A percentile compares a stretch with the other conserved stretches of the same genome.
Conservation (phyloP, 2,113 vertebrate genomes). For the Heterochromis multidens region DNA sequence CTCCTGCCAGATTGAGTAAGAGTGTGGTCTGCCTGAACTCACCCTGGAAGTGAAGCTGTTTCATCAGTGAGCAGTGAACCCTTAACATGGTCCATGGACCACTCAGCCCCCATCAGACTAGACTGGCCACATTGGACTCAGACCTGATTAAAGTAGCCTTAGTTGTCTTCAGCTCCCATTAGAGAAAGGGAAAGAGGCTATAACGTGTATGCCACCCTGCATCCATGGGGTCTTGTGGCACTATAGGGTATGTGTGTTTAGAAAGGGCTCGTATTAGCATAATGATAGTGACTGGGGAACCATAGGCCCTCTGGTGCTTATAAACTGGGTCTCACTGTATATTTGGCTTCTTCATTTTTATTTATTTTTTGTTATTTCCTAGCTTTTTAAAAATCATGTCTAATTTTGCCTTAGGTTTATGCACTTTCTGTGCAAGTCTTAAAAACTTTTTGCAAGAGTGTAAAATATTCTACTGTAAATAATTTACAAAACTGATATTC, state of each 20-base stretch:
- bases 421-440: background rate
- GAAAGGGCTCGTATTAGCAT: conserved; percentile 59
- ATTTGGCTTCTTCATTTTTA: conserved; percentile 7
- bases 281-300: conserved; percentile 66
- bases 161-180: conserved; percentile 69
- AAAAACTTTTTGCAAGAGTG: background rate
- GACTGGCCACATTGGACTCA: conserved; percentile 65
- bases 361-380: conserved; percentile 12
- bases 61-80: conserved; percentile 73
- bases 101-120: conserved; percentile 71
- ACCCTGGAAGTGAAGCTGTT: conserved; percentile 72
- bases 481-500: background rate
- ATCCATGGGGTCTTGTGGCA: conserved; percentile 52
- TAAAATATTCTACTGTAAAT: background rate
- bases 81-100: conserved; percentile 64
- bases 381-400: background rate
- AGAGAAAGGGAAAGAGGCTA: conserved; percentile 48
- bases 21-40: conserved; percentile 50
- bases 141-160: conserved; percentile 70
- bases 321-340: conserved; percentile 44
- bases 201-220: conserved; percentile 55
- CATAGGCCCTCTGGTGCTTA: conserved; percentile 51
- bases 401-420: conserved; percentile 42
- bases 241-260: conserved; percentile 52
- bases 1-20: conserved; percentile 70